Evolutionary conservation across 2,888 invertebrate species (phyloP).

Genomic region (Amorpha juglandis): DNA sequence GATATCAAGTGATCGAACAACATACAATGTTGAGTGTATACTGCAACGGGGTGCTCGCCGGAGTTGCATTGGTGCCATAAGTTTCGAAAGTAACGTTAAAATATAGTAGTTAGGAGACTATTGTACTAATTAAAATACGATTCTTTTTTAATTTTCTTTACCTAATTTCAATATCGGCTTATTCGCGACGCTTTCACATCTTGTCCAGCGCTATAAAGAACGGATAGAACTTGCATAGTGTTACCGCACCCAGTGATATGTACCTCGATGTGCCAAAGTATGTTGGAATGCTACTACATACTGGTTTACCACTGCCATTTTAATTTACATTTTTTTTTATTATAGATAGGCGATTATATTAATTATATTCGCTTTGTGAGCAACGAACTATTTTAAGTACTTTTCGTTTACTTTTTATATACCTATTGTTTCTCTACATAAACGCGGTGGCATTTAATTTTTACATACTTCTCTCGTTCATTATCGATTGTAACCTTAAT

Average conservation of each 20-base stretch:
- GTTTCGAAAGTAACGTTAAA: conserved; percentile 46
- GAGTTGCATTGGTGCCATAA: conserved; percentile 66
- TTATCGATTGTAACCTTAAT: conserved; percentile 9
- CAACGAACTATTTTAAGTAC: conserved; percentile 42
- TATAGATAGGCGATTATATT: conserved; percentile 27
- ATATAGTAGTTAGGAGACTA: conserved; percentile 66
- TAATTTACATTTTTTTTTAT: conserved; percentile 31
- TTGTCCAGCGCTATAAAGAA: background rate
- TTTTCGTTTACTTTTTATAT: conserved; percentile 32
- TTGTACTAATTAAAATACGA: conserved; percentile 51
- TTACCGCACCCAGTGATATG: conserved; percentile 42
- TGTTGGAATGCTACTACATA: conserved; percentile 29
- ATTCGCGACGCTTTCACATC: conserved; percentile 30
- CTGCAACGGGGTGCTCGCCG: conserved; percentile 39
- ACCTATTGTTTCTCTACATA: conserved; percentile 33
- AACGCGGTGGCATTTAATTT: conserved; percentile 50
- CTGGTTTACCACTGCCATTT: conserved; percentile 42
- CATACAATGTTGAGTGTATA: conserved; percentile 37
- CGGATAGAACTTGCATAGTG: conserved; percentile 9
- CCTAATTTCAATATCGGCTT: conserved; percentile 38
- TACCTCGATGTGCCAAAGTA: conserved; percentile 51
- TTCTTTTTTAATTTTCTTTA: conserved; percentile 31
- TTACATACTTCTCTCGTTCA: conserved; percentile 1
- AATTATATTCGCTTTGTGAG: conserved; percentile 38
- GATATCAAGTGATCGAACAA: conserved; percentile 35